Conservation (phyloP, 2,888 invertebrate genomes). For the Anarsia innoxiella region DNA sequence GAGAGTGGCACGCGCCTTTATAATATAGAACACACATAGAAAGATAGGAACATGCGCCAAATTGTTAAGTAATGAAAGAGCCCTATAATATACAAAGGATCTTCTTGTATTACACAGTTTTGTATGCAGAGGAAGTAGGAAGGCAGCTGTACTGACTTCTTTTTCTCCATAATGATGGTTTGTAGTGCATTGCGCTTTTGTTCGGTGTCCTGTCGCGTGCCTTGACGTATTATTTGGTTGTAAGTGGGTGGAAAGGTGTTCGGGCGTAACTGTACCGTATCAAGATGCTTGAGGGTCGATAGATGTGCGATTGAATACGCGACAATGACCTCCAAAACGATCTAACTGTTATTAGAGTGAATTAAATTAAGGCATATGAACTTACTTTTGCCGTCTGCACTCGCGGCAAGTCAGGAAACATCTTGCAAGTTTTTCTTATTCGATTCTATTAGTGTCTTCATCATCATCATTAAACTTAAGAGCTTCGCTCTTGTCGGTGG, state of each 20-base stretch:
- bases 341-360: too few species aligned
- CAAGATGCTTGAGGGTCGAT: conserved; percentile 52
- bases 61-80: conserved; percentile 66
- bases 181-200: conserved; percentile 63
- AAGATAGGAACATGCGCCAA: conserved; percentile 73
- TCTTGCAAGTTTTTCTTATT: too few species aligned
- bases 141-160: conserved; percentile 67
- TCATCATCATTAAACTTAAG: too few species aligned
- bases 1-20: conserved; percentile 3
- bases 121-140: conserved; percentile 69
- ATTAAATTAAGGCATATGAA: too few species aligned
- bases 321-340: conserved; percentile 2
- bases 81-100: conserved; percentile 45
- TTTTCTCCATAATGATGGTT: conserved; percentile 70
- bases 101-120: conserved; percentile 71
- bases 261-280: conserved; percentile 49
- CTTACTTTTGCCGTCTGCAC: too few species aligned
- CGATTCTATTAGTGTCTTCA: too few species aligned
- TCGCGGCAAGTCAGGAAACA: too few species aligned
- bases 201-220: conserved; percentile 69
- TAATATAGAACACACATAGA: conserved; percentile 30
- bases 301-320: neutral
- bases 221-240: conserved; percentile 41
- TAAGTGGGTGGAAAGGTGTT: conserved; percentile 72
- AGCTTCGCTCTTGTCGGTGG: too few species aligned